Percentiles rank a stretch among this genome's conserved stretches.
Evolutionary conservation across 2,888 invertebrate genomes (phyloP).

Genomic region (Meghimatium bilineatum): DNA sequence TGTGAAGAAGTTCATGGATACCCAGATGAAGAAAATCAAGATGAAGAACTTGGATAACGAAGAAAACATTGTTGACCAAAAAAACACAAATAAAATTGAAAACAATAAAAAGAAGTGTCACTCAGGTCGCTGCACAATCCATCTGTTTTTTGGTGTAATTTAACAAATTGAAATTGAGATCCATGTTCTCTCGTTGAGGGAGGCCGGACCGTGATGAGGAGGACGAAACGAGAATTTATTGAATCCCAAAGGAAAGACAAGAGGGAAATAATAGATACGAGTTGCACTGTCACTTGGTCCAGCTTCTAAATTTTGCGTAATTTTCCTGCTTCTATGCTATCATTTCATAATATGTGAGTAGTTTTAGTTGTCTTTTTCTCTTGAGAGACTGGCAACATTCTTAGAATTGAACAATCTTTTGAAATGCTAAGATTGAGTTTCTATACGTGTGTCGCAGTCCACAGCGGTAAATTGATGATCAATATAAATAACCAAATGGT

Average conservation of each 20-base stretch:
- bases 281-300: background rate
- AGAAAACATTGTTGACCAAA: background rate
- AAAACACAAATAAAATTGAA: background rate
- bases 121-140: background rate
- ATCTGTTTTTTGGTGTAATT: conserved; percentile 27
- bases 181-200: background rate
- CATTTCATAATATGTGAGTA: background rate
- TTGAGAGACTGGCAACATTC: no score
- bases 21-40: background rate
- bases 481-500: no score
- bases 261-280: background rate
- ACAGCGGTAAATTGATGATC: no score
- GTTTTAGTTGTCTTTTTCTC: no score
- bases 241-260: background rate
- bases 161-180: conserved; percentile 29
- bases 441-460: no score
- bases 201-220: background rate
- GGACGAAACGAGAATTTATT: conserved; percentile 4
- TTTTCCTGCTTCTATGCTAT: background rate
- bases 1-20: background rate
- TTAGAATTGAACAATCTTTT: no score
- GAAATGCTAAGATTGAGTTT: no score
- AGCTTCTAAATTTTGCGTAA: background rate
- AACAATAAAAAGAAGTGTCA: background rate
- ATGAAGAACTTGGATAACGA: no score